Conservation (phyloP, 64 coral and sea anemone species). For the Montipora capricornis region DNA sequence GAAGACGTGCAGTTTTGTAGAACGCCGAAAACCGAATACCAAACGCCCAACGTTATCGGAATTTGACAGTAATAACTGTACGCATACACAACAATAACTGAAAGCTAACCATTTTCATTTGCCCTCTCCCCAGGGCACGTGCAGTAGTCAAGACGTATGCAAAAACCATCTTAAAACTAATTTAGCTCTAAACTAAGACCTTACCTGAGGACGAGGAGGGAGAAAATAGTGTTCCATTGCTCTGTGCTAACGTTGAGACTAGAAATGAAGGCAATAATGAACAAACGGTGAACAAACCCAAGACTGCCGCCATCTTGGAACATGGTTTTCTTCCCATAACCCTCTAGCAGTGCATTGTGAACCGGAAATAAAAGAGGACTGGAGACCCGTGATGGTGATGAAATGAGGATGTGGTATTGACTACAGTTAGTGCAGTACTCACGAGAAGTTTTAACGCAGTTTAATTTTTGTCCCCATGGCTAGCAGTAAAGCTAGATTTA, state of each 20-base stretch:
- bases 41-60: too few relatives aligned
- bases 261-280: background rate
- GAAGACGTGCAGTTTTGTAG: too few relatives aligned
- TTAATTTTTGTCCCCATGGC: background rate
- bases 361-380: background rate
- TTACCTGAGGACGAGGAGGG: slow-evolving; percentile 83
- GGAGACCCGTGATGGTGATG: background rate
- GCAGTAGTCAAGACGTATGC: too few relatives aligned
- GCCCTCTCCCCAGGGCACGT: too few relatives aligned
- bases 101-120: too few relatives aligned
- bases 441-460: too few relatives aligned
- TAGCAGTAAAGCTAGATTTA: slow-evolving; percentile 49
- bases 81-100: too few relatives aligned
- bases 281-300: slow-evolving; percentile 12
- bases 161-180: background rate
- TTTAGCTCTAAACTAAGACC: background rate
- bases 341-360: background rate
- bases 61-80: too few relatives aligned
- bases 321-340: slow-evolving; percentile 19
- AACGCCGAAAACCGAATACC: too few relatives aligned
- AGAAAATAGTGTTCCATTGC: slow-evolving; percentile 77
- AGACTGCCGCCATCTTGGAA: slow-evolving; percentile 94
- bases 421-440: background rate
- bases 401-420: background rate
- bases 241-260: background rate